Base-by-base conservation (phyloP, 2,888 invertebrate species). In the Epinotia nisella region DNA sequence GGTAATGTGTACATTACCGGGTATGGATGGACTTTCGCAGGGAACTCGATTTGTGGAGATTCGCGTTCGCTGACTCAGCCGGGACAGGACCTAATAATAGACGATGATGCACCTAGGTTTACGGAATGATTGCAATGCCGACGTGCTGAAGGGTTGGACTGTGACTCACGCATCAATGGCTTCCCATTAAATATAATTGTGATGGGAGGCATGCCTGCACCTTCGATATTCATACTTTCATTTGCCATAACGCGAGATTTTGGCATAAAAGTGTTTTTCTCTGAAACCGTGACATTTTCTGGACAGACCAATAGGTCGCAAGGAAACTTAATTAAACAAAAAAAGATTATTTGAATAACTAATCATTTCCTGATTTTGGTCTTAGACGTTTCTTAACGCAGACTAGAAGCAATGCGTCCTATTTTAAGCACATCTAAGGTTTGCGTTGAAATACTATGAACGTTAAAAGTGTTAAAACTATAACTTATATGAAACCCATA, bases 21-120 rank as follows among this genome's bases (percentile, higher is more conserved):
- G 39, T 66, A 53, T 49, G 62, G 35, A 53, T 49, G 62, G 35
- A 64, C 64, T 53, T 64, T 39, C 65, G 39, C 39, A 56, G 21
- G 55, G 62, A 49, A 24, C 19, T n/a, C 21, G 55, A n/a, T 35
- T 7, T 3, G 15, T n/a, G 59, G 39, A 65, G 55, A 66, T 66
- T 56, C 66, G 66, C 56, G n/a, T 66, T 19, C 53, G 53, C 53
- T 66, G 66, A 66, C 21, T 66, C 66, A 66, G 53, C 19, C 39
- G 66, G 66, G 65, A 55, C 4, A 3, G 5, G 21, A 4, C 15
- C 66, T 66, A 66, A 56, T 56, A 66, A 66, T 66, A 66, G 66
- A 41, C 55, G 3, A 41, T 56, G 66, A 56, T 66, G 21, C 65
- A 55, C 21, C 3, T 49, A 49, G 55, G 15, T 29, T 51, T 19